Percentiles rank a stretch among this genome's conserved stretches.
Evolutionary conservation across 2,113 vertebrate species (phyloP).

Genomic region (Raja brachyura): DNA sequence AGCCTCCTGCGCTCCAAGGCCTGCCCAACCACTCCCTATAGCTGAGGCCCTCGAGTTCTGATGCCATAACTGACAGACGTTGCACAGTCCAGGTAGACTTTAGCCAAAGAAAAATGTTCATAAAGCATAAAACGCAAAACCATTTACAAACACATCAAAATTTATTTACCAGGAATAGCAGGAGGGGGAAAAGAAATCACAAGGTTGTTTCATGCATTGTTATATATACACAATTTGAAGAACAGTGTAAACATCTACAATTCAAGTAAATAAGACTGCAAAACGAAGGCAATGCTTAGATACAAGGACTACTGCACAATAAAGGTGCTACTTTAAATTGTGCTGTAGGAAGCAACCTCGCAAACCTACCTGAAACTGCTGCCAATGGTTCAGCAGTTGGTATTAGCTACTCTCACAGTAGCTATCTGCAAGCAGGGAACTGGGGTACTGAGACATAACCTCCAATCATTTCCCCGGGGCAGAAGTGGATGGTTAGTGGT

Average conservation of each 20-base stretch:
- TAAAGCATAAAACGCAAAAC: not conserved
- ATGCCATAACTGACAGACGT: no score
- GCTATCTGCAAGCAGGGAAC: not conserved
- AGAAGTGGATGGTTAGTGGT: not conserved
- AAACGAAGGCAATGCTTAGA: conserved; percentile 31
- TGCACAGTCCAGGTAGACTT: no score
- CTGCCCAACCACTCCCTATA: no score
- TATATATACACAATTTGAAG: conserved; percentile 33
- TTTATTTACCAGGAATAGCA: conserved; percentile 17
- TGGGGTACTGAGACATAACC: not conserved
- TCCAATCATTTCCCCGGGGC: not conserved
- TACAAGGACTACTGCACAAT: not conserved
- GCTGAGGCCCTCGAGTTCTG: no score
- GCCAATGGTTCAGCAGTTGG: not conserved
- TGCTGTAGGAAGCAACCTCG: not conserved
- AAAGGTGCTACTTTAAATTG: not conserved
- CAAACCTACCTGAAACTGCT: not conserved
- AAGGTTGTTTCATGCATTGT: conserved; percentile 24
- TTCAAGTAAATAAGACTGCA: conserved; percentile 19
- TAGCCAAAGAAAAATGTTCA: no score
- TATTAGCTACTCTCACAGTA: not conserved
- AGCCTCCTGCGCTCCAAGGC: no score
- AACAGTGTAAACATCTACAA: conserved; percentile 34
- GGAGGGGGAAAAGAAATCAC: not conserved
- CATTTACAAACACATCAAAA: conserved; percentile 33